Base-by-base conservation (phyloP, 2,113 vertebrate species). In the Galbula dea region DNA sequence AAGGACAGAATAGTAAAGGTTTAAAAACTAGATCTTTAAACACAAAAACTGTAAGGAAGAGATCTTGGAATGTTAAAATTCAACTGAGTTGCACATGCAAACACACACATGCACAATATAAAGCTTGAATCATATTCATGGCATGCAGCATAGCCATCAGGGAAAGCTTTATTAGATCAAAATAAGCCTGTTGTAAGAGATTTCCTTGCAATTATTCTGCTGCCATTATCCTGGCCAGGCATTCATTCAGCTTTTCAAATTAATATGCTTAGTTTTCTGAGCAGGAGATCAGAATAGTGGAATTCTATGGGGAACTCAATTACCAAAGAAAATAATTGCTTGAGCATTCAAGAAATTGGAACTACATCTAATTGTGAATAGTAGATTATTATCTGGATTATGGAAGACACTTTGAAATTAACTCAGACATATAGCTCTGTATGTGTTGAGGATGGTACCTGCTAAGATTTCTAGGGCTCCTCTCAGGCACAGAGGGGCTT, bases 101-200 rank as follows among this genome's bases (percentile, higher is more conserved):
- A 49, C 18, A 78, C 66, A 95, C 52, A 89, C n/a, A 94, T 49
- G 75, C 77, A 95, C 32, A 68, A 77, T 94, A 94, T 66, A 81
- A 68, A 93, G 86, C 86, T 97, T 93, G 92, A 97, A 97, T 96
- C 88, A 88, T 39, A 98, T 98, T 98, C 97, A 54, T 21, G 85
- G 83, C 93, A 94, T 94, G 94, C 65, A 45, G 34, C 2, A 14
- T 77, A 96, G 86, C 91, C 89, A 95, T 77, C 51, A 51, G 87
- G 94, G 95, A 97, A 98, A 95, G 95, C 95, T 97, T 98, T 97
- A 98, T 98, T 97, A 98, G 94, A 96, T 76, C 88, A 98, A 98
- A 98, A 98, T 97, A 97, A 98, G 95, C 89, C 94, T 95, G 93
- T 88, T 97, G 97, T 96, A 97, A 97, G 98, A 98, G 66, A 98